Conservation (phyloP, 1,140 invertebrate genomes). For the fruit fly (Drosophila melanogaster) region DNA sequence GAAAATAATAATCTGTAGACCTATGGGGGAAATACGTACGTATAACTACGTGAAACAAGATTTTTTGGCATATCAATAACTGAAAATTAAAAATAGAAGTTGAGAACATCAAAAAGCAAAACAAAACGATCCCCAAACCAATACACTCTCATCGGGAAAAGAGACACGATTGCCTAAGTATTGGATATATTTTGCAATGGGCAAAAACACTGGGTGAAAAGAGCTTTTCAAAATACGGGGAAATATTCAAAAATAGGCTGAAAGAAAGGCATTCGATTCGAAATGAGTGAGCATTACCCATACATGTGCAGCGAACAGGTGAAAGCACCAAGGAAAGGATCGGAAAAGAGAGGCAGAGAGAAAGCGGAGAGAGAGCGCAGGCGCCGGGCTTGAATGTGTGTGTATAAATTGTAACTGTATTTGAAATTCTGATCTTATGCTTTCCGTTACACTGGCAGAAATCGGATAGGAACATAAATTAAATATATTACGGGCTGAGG, state of each 20-base stretch:
- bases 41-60: slow-evolving; percentile 48
- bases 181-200: slow-evolving; percentile 50
- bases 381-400: slow-evolving; percentile 22
- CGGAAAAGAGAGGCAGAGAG: slow-evolving; percentile 3
- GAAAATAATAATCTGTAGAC: slow-evolving; percentile 47
- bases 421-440: background rate
- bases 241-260: slow-evolving; percentile 63
- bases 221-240: slow-evolving; percentile 69
- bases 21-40: slow-evolving; percentile 34
- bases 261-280: slow-evolving; percentile 27
- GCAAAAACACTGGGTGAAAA: slow-evolving; percentile 50
- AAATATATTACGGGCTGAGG: no score
- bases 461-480: background rate
- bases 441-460: slow-evolving; percentile 24
- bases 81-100: slow-evolving; percentile 74
- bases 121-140: slow-evolving; percentile 35
- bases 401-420: slow-evolving; percentile 4
- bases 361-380: slow-evolving; percentile 31
- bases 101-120: slow-evolving; percentile 52
- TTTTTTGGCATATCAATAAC: slow-evolving; percentile 83
- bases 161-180: slow-evolving; percentile 17
- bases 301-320: slow-evolving; percentile 28
- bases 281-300: slow-evolving; percentile 28
- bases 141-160: slow-evolving; percentile 11
- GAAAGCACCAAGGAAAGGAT: slow-evolving; percentile 32